Evolutionary conservation across 1,140 invertebrate genomes (phyloP), one percentile per base, ranked within the genome.

Genomic region (Portunus trituberculatus): DNA sequence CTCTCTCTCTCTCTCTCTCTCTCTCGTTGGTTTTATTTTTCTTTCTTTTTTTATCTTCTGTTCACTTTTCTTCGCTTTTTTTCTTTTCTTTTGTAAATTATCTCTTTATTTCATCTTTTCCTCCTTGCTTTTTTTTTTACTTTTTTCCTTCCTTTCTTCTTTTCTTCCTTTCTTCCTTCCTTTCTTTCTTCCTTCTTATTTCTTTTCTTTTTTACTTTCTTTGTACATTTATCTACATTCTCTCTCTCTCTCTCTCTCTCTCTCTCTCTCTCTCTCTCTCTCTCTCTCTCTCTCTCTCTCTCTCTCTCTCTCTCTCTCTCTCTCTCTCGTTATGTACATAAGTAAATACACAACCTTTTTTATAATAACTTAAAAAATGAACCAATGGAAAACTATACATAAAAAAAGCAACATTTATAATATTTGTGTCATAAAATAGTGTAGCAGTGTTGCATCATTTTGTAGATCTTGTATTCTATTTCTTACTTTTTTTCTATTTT

Each of bases 1-100:
- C 20, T 32, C 31, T 32, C 20, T 59, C n/a, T 59, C 46, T 59
- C 46, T 91, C 20, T 59, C n/a, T 52, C 4, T 91, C 20, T 16
- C 46, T 91, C 46, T 91, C 46, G 52, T 46, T 91, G 45, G 59
- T 46, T 91, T 48, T 91, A 45, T 91, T 31, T 59, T 31, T 59
- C 46, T 91, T n/a, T 25, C 39, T 25, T 48, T 89, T 48, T 89
- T 48, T 89, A n/a, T 89, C 39, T 46, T 39, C 48, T 46, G 28
- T 29, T 91, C 25, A 59, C 1, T 52, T 84, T 20, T 29, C 7
- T 84, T 84, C 28, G 1, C n/a, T 32, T 0, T 12, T 29, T 12
- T 28, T 32, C 83, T 84, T 84, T 12, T 84, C 10, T 84, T 28
- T 84, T 28, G 10, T 84, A 10, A 84, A 8, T 12, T 84, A 12